Conservation (phyloP, 2,113 vertebrate species). For the Microtus richardsoni region DNA sequence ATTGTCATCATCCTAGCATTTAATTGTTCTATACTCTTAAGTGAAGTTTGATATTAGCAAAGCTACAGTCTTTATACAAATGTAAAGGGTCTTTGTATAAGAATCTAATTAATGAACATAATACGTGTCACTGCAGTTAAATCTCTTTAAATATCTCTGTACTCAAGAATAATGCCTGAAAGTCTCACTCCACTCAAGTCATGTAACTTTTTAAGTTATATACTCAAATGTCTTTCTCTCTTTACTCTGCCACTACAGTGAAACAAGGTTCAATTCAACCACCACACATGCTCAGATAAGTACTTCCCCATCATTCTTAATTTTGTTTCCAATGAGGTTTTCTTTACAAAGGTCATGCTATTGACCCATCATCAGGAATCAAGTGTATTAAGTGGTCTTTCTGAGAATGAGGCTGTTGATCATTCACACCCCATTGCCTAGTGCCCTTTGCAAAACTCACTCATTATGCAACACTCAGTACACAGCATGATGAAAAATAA, state of each 20-base stretch:
- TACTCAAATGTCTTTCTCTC: not conserved
- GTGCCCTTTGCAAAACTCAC: constrained; percentile 24
- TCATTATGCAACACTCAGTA: not conserved
- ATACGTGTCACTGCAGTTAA: not conserved
- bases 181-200: not conserved
- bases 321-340: not conserved
- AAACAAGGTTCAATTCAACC: not conserved
- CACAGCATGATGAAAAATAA: not conserved
- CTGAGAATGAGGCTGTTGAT: not conserved
- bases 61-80: not conserved
- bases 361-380: constrained; percentile 11
- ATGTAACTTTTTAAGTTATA: not conserved
- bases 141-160: not conserved
- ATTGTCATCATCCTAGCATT: not conserved
- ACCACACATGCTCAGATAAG: not conserved
- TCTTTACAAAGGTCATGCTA: constrained; percentile 47
- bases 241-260: not conserved
- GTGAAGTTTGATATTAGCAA: not conserved
- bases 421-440: not conserved
- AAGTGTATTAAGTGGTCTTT: not conserved
- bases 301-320: constrained; percentile 22
- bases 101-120: constrained; percentile 1
- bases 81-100: not conserved
- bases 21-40: not conserved
- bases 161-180: not conserved